These are phyloP conservation scores for Cochlearius cochlearius DNA, from an alignment of 2,113 vertebrate genomes.

Conservation along the genomic window DNA sequence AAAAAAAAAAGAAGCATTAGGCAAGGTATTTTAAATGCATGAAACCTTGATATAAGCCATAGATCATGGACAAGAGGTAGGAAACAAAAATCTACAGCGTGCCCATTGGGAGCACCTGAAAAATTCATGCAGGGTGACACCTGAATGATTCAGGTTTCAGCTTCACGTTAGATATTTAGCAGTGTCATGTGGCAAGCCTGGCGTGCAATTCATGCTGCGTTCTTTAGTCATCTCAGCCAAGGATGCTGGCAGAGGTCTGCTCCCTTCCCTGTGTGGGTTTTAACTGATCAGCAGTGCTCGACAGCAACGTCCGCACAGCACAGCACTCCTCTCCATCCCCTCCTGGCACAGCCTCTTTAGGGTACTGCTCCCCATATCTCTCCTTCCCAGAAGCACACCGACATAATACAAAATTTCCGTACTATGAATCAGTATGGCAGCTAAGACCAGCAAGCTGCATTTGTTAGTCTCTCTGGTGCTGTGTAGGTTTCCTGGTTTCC, in stretches of 20 bases:
- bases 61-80: not conserved
- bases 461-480: not conserved
- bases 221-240: not conserved
- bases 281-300: not conserved
- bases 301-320: accelerated
- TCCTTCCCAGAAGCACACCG: not conserved
- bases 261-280: not conserved
- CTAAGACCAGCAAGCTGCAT: not conserved
- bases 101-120: not conserved
- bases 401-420: not conserved
- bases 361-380: not conserved
- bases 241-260: not conserved
- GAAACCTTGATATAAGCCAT: not conserved
- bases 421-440: not conserved
- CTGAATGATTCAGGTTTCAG: not conserved
- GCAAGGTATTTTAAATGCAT: not conserved
- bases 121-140: not conserved
- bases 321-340: not conserved
- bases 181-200: not conserved
- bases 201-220: not conserved
- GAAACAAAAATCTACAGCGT: not conserved
- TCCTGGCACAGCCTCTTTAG: not conserved
- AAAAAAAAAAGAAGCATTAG: not conserved
- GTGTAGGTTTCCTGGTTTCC: not conserved
- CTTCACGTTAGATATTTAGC: not conserved